Base-by-base conservation (phyloP, 37 sponge, comb jelly and placozoan species). In the Axinella damicornis region DNA sequence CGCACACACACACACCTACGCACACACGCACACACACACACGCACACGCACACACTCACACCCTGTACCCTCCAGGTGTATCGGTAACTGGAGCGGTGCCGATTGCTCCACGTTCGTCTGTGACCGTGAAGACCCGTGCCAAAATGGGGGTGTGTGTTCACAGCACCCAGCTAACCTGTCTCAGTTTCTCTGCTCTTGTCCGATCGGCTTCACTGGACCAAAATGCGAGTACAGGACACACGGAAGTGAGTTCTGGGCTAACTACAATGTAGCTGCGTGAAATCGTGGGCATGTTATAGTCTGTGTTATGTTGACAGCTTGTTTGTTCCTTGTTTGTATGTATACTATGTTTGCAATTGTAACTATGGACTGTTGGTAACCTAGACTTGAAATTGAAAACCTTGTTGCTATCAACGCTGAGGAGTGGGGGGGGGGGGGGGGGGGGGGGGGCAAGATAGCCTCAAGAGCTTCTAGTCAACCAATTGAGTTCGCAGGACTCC, bases 171-270 rank as follows among this genome's bases (percentile, higher is more conserved):
- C 1, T 1, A 66, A 84, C 40, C 6, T 19, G 41, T 55, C 80
- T 14, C 53, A 54, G 33, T 77, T 25, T 27, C 18, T 83, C 37
- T 93, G 93, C 59, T 5, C 62, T 30, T 93, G 93, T 71, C 81
- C 81, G 4, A 30, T 32, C 24, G 71, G 69, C 0, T 81, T 36
- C 60, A 28, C 30, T 54, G 93, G 93, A 25, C 41, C 18, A 17
- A 67, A 18, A 14, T 92, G 92, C 77, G 66, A 74, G 41, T 87
- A 74, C 40, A 1, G 70, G 62, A 25, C 25, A 2, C 62, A 22
- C 12, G 2, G 13, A 61, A 61, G 25, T 16, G 24, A 33, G 67
- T 66, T 46, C 46, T 46, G 46, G 46, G 46, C 9, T 9, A n/a
- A n/a, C n/a, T n/a, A n/a, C n/a, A n/a, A n/a, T n/a, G n/a, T n/a